Conservation (phyloP, 2,888 invertebrate genomes). For the Venusia cambrica region DNA sequence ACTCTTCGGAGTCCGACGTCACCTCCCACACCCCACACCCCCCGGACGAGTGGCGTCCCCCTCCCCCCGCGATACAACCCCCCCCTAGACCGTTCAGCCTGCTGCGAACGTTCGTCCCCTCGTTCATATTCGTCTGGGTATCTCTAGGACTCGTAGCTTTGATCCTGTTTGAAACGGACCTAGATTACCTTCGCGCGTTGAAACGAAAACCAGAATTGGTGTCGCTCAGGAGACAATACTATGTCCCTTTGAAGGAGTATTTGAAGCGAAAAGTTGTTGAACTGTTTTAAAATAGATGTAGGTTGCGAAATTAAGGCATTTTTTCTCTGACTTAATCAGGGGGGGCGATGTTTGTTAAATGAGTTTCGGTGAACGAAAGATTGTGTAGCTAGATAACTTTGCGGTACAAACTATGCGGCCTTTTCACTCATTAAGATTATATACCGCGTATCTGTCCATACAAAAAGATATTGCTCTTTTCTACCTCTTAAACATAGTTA, state of each 20-base stretch:
- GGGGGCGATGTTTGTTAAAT: no score
- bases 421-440: no score
- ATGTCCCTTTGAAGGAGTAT: conserved; percentile 91
- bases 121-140: conserved; percentile 87
- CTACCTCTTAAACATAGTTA: no score
- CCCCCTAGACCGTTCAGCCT: conserved; percentile 40
- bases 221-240: conserved; percentile 88
- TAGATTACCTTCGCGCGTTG: conserved; percentile 84
- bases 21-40: conserved; percentile 68
- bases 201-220: conserved; percentile 89
- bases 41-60: conserved; percentile 50
- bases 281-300: no score
- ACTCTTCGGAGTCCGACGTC: conserved; percentile 89
- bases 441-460: no score
- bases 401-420: no score
- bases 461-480: no score
- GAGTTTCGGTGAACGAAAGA: no score
- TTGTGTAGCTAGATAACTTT: no score
- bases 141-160: conserved; percentile 85
- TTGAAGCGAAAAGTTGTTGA: conserved; percentile 83
- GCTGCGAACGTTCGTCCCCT: conserved; percentile 87
- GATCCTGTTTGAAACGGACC: conserved; percentile 89
- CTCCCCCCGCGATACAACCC: conserved; percentile 55
- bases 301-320: no score
- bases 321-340: no score